These are phyloP conservation scores for Argyrosomus japonicus DNA, from an alignment of 2,113 vertebrate genomes.

Conservation along the genomic window DNA sequence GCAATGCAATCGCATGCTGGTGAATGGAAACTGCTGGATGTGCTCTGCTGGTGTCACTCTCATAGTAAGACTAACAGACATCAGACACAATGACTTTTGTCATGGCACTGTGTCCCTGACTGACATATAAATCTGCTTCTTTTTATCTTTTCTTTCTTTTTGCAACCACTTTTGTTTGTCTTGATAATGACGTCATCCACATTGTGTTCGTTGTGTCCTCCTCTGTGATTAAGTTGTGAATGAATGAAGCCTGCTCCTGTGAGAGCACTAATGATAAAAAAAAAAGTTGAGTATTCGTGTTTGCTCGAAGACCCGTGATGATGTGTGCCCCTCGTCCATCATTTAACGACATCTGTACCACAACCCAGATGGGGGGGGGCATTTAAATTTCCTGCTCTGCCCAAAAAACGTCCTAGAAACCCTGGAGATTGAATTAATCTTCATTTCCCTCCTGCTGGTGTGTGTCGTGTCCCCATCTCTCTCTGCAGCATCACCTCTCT, in stretches of 20 bases:
- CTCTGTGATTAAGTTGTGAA: constrained; percentile 35
- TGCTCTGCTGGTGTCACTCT: constrained; percentile 21
- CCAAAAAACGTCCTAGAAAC: constrained; percentile 51
- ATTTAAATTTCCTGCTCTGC: constrained; percentile 42
- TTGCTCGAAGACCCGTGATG: constrained; percentile 36
- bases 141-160: not conserved
- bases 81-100: not conserved
- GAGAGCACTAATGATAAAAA: constrained; percentile 18
- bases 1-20: constrained; percentile 35
- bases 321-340: constrained; percentile 44
- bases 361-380: constrained; percentile 30
- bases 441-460: constrained; percentile 66
- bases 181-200: not conserved
- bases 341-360: constrained; percentile 34
- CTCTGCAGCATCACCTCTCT: constrained; percentile 43
- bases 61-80: constrained; percentile 1
- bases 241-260: not conserved
- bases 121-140: not conserved
- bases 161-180: not conserved
- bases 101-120: not conserved
- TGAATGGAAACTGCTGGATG: constrained; percentile 6
- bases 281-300: constrained; percentile 14
- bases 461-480: constrained; percentile 36
- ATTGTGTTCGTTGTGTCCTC: not conserved
- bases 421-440: constrained; percentile 72